These are phyloP conservation scores for Alca torda DNA, from an alignment of 2,797 vertebrate genomes.

Conservation along the genomic window DNA sequence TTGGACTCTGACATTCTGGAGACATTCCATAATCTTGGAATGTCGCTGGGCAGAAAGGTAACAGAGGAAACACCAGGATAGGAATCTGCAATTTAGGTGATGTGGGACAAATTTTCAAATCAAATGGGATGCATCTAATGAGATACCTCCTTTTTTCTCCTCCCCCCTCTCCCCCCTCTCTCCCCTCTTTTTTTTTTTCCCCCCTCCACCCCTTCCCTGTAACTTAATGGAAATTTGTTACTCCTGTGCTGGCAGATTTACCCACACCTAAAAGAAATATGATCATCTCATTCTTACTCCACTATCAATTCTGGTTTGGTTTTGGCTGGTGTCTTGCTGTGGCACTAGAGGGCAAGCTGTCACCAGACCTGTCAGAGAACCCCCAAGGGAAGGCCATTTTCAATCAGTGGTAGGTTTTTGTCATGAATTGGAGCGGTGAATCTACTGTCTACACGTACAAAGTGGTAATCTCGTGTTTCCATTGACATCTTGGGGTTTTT, in stretches of 20 bases:
- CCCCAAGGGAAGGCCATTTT: not conserved
- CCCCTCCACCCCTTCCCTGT: not conserved
- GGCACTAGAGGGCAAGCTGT: slow-evolving; percentile 11
- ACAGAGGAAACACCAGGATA: not conserved
- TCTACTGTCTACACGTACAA: not conserved
- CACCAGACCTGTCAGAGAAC: not conserved
- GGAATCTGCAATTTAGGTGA: not conserved
- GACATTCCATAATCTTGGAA: not conserved
- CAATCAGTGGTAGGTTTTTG: not conserved
- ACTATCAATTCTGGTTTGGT: not conserved
- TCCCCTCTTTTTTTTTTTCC: too few species aligned
- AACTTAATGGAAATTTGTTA: not conserved
- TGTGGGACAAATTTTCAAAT: not conserved
- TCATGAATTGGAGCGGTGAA: not conserved
- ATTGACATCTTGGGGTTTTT: not conserved
- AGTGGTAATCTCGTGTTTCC: not conserved
- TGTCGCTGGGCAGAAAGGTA: not conserved
- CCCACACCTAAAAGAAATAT: not conserved
- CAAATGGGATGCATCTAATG: not conserved
- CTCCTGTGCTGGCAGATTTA: not conserved
- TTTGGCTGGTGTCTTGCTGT: not conserved
- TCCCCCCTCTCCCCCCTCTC: too few species aligned
- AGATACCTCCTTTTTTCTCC: not conserved
- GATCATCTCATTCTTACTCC: not conserved
- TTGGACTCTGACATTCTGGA: not conserved